phyloP scores from a whole-genome alignment of 2,113 vertebrate genomes.

The Myxocyprinus asiaticus region DNA sequence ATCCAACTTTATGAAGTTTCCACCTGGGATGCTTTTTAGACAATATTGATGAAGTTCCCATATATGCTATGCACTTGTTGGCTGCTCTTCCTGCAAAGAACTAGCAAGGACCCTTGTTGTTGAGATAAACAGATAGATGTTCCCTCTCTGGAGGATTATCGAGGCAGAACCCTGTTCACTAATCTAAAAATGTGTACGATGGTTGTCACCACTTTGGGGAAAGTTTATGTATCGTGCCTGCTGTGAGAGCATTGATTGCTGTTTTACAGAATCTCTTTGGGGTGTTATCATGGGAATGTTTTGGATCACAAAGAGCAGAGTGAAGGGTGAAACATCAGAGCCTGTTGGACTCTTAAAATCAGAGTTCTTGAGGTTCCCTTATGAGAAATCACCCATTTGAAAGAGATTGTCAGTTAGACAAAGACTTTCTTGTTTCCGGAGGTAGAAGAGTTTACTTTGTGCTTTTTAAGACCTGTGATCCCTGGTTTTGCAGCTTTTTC shows the following conservation, averaged over 20 bases:
- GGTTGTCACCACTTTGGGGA: slow-evolving; percentile 14
- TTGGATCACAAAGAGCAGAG: slow-evolving; percentile 35
- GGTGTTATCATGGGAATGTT: slow-evolving; percentile 32
- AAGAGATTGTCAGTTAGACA: slow-evolving; percentile 47
- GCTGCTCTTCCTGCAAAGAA: neutral
- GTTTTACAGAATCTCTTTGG: slow-evolving; percentile 14
- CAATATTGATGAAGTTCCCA: too few species aligned
- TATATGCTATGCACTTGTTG: too few species aligned
- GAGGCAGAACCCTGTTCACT: slow-evolving; percentile 27
- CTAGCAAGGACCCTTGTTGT: slow-evolving; percentile 11
- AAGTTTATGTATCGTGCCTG: slow-evolving; percentile 5
- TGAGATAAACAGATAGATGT: slow-evolving; percentile 18
- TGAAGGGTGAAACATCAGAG: slow-evolving; percentile 51
- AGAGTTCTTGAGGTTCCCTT: slow-evolving; percentile 50
- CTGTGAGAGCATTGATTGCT: slow-evolving; percentile 43
- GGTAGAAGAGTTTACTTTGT: slow-evolving; percentile 32
- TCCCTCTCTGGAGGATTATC: slow-evolving; percentile 25
- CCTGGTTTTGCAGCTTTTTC: neutral
- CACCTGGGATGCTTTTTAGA: too few species aligned
- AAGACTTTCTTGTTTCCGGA: slow-evolving; percentile 41
- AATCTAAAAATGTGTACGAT: slow-evolving; percentile 32
- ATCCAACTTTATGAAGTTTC: too few species aligned
- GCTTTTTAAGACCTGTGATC: neutral
- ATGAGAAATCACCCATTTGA: slow-evolving; percentile 59
- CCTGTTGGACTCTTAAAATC: slow-evolving; percentile 33